Base-by-base conservation (phyloP, 1,140 invertebrate genomes). In the Prorops nasuta region DNA sequence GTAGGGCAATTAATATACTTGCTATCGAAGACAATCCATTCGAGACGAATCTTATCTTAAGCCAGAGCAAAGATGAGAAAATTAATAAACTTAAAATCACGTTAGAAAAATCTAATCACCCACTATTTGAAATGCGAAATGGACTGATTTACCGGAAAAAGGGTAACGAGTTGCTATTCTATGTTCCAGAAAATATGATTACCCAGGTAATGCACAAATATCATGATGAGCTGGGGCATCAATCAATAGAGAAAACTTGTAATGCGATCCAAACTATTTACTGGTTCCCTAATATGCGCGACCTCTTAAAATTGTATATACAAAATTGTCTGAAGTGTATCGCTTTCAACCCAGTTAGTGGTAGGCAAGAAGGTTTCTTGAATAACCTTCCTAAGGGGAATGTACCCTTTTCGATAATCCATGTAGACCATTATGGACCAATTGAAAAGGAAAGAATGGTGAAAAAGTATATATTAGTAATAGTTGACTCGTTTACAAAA, bases 11-110 rank as follows among this genome's bases (percentile, higher is more conserved):
- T n/a, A 53, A 39, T 19, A 6, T 47, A 21, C 43, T 34, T 17
- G 46, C 32, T 4, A 20, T 49, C 10, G 47, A 49, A 32, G 47
- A 49, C 12, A 49, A 49, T 35, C 20, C 47, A 10, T 39, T 49
- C 16, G 47, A 42, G 10, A 6, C 14, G 3, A 49, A 49, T 21
- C 40, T 49, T 19, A 28, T 28, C 3, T 14, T 49, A 10, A 20
- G 21, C n/a, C 39, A 49, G 19, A 42, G 14, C 22, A 40, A 14
- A 1, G 47, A 49, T 21, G 12, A 22, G 7, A 16, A 41, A 34
- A 49, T 49, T 20, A 6, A 15, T 3, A 15, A 31, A 3, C 15
- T 49, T 20, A 28, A 4, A 10, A 15, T 16, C 16, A 14, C 8
- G 9, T 19, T 49, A 14, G 47, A 42, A n/a, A 41, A 41, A n/a